phyloP scores from a whole-genome alignment of 53 echinoderm and acorn worm species.

The Stichopus horrens region DNA sequence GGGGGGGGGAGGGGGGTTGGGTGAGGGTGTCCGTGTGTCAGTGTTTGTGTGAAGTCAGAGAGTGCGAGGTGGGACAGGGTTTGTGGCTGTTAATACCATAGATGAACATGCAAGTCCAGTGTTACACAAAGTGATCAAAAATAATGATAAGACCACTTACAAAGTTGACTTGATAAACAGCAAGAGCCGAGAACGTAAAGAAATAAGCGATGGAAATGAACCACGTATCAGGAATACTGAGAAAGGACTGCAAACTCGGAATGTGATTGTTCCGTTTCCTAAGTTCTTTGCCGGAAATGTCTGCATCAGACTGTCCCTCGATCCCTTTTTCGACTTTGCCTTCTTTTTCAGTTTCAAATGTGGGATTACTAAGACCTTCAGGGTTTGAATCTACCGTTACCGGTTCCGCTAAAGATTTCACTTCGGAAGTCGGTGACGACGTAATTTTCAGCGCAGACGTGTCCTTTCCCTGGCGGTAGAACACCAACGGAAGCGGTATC shows the following conservation, averaged over 20 bases:
- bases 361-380: background rate
- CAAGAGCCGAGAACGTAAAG: background rate
- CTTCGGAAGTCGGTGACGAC: background rate
- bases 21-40: too few relatives aligned
- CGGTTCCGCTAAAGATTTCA: background rate
- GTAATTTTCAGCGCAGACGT: background rate
- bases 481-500: background rate
- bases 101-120: background rate
- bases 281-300: background rate
- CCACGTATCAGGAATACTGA: background rate
- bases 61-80: too few relatives aligned
- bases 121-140: background rate
- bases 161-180: slow-evolving; percentile 10
- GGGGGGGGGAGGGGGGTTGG: too few relatives aligned
- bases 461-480: background rate
- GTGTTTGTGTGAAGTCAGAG: too few relatives aligned
- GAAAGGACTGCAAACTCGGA: background rate
- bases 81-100: background rate
- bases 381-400: background rate
- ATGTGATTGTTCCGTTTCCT: background rate
- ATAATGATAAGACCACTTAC: background rate
- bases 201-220: background rate
- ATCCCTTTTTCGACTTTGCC: background rate
- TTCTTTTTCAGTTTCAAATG: background rate
- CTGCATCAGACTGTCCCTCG: background rate